phyloP scores from a whole-genome alignment of 2,113 vertebrate genomes.

The Sterna hirundo region DNA sequence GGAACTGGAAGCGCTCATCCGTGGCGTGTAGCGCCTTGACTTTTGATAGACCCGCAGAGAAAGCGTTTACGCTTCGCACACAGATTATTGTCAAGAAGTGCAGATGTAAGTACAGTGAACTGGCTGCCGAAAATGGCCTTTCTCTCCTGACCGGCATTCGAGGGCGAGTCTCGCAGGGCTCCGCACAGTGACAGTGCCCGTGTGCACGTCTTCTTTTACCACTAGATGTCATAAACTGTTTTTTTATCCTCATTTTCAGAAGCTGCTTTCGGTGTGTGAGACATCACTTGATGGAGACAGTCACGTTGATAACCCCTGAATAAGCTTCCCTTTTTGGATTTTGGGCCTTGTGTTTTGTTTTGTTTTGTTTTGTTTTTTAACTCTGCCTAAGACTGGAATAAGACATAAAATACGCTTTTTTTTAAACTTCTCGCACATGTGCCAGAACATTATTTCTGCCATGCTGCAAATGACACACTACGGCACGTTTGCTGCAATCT shows the following conservation, averaged over 20 bases:
- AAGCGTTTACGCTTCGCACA: neutral
- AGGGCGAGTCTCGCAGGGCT: neutral
- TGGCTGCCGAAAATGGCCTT: neutral
- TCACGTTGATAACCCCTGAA: neutral
- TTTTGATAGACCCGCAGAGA: neutral
- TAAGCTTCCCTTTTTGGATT: neutral
- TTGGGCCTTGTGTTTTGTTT: neutral
- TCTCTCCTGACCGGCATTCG: neutral
- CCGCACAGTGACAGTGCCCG: no score
- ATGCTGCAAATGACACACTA: neutral
- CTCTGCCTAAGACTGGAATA: neutral
- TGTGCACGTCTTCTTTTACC: neutral
- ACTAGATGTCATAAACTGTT: slow-evolving; percentile 1
- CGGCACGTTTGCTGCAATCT: neutral
- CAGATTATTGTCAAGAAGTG: neutral
- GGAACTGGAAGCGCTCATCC: neutral
- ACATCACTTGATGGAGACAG: neutral
- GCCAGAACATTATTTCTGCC: neutral
- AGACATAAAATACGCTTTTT: neutral
- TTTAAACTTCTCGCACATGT: neutral
- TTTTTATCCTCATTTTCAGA: neutral
- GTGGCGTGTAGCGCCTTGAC: neutral
- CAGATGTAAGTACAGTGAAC: neutral
- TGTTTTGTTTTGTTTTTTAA: neutral
- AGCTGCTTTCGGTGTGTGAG: neutral